Conservation (phyloP, 2,113 vertebrate genomes). For the Oxyura jamaicensis region DNA sequence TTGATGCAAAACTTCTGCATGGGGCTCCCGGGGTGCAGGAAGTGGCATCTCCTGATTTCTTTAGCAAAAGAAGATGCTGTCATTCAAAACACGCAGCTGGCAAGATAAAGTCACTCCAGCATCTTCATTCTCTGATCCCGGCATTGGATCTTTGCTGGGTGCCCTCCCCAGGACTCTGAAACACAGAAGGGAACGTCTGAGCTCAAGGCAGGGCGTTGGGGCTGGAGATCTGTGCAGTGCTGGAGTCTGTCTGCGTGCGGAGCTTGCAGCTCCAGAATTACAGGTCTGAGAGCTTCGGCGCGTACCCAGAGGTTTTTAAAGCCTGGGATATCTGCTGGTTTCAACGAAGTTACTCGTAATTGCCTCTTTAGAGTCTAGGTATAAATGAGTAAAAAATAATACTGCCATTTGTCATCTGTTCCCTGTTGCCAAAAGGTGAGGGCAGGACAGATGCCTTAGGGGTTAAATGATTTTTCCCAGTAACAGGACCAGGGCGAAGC, state of each 20-base stretch:
- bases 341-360: background rate
- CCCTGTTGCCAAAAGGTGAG: background rate
- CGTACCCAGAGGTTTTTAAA: background rate
- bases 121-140: background rate
- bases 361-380: background rate
- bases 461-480: background rate
- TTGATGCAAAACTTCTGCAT: background rate
- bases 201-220: background rate
- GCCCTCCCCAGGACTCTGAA: background rate
- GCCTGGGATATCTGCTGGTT: background rate
- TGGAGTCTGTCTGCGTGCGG: background rate
- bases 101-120: background rate
- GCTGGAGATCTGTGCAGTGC: background rate
- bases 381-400: background rate
- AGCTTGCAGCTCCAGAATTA: background rate
- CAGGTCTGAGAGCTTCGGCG: background rate
- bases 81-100: background rate
- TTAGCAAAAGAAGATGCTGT: background rate
- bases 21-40: background rate
- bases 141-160: background rate
- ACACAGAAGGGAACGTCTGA: background rate
- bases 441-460: background rate
- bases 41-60: background rate
- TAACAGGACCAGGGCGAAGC: background rate
- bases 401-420: background rate